Base-by-base conservation (phyloP, 2,888 invertebrate genomes). In the Platycnemis pennipes region DNA sequence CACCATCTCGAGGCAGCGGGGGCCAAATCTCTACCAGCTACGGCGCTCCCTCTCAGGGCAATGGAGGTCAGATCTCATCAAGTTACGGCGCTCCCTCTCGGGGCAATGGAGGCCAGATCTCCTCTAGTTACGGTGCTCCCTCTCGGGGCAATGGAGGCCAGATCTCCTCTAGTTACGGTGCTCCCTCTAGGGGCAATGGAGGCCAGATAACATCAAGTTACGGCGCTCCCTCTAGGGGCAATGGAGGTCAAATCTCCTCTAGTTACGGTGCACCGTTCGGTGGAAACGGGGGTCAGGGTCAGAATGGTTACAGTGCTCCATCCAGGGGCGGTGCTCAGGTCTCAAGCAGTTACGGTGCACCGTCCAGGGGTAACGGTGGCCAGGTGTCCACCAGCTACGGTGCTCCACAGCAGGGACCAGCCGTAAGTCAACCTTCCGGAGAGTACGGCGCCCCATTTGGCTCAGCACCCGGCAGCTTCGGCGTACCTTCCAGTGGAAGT, bases 11-110 rank as follows among this genome's bases (percentile, higher is more conserved):
- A 94, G 95, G 95, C n/a, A 95, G 94, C 94, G 94, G 94, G 31
- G 95, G 95, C 16, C 95, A 95, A 22, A 95, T 96, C n/a, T 96
- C 96, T 16, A 95, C 96, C 95, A 96, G 95, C 94, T 96, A 96
- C 49, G 94, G 95, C 0, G 95, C 95, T 37, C 94, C 94, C 5
- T 94, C 77, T 8, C 31, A 37, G 37, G 77, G 77, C 11, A 11
- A 31, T 13, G 77, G 77, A 77, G 63, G 63, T 26, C 95, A 95
- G 26, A 95, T 96, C n/a, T 96, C 96, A 13, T 95, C 96, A 95
- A 96, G 95, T 94, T 96, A 96, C 63, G 94, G 95, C 0, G 95
- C 95, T 31, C 94, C 94, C 3, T 94, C 94, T 16, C 49, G 45
- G n/a, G 46, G 85, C 11, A 22, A 63, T 3, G 85, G 31, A 44